A percentile compares a stretch with the other conserved stretches of the same genome.
phyloP scores from a whole-genome alignment of 2,113 vertebrate species.

The Salvelinus namaycush region DNA sequence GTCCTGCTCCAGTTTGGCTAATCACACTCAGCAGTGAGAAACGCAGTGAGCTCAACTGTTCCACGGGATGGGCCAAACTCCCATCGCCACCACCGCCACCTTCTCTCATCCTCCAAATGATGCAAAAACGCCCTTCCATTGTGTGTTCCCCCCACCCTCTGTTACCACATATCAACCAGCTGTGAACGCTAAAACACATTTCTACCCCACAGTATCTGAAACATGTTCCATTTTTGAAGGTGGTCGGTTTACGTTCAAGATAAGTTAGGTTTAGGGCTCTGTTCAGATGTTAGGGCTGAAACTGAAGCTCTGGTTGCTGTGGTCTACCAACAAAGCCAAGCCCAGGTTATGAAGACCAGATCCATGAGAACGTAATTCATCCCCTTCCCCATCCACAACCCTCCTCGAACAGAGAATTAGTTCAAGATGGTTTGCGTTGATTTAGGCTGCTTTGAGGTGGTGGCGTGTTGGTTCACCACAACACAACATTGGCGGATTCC shows the following conservation, averaged over 20 bases:
- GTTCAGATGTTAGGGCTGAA: background rate
- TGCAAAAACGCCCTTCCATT: constrained; percentile 1
- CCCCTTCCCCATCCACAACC: constrained; percentile 13
- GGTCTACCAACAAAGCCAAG: constrained; percentile 36
- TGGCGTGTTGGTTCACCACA: constrained; percentile 56
- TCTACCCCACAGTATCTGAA: background rate
- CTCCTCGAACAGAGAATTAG: constrained; percentile 57
- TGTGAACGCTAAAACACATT: background rate
- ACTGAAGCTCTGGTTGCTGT: constrained; percentile 18
- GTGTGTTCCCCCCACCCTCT: background rate
- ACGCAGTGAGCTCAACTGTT: constrained; percentile 66
- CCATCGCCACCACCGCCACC: constrained; percentile 35
- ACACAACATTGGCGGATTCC: constrained; percentile 54
- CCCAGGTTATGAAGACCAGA: constrained; percentile 39
- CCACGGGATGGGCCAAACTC: constrained; percentile 61
- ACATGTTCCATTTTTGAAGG: background rate
- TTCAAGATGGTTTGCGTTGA: constrained; percentile 64
- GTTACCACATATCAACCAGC: background rate
- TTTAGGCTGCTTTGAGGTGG: constrained; percentile 58
- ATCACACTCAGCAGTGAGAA: constrained; percentile 57
- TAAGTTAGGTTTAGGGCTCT: background rate
- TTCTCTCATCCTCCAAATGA: constrained; percentile 33
- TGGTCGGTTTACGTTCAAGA: background rate
- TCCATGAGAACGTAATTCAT: constrained; percentile 42
- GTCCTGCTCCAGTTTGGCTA: constrained; percentile 49